Evolutionary conservation across 2,888 invertebrate genomes (phyloP).

Genomic region (Apamea monoglypha): DNA sequence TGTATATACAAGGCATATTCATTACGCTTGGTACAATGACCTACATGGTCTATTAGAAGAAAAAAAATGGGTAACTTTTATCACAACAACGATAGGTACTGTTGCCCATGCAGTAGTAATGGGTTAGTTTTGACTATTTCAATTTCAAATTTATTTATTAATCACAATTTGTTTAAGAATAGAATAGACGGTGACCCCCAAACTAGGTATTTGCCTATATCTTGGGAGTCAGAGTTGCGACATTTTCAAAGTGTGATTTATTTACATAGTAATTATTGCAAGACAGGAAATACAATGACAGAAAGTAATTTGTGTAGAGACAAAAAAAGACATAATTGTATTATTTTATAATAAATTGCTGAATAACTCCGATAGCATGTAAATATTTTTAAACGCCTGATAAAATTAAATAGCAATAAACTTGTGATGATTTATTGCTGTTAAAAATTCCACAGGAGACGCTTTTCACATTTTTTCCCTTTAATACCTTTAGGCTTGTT

Average conservation of each 20-base stretch:
- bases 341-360: background rate
- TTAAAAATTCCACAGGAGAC: background rate
- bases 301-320: background rate
- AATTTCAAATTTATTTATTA: too few relatives aligned
- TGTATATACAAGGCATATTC: too few relatives aligned
- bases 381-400: slow-evolving; percentile 16
- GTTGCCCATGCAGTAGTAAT: background rate
- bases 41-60: background rate
- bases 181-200: too few relatives aligned
- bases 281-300: too few relatives aligned
- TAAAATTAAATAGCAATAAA: slow-evolving; percentile 17
- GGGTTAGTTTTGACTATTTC: background rate
- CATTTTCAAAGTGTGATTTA: too few relatives aligned
- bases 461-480: background rate
- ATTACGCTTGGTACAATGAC: too few relatives aligned
- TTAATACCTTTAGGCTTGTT: background rate
- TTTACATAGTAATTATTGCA: too few relatives aligned
- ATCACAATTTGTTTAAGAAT: too few relatives aligned
- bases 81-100: background rate
- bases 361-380: background rate
- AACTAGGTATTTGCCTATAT: too few relatives aligned
- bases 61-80: background rate
- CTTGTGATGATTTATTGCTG: background rate
- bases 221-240: too few relatives aligned
- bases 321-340: background rate